phyloP scores from a whole-genome alignment of 1,140 invertebrate genomes.

The Oryzaephilus surinamensis region DNA sequence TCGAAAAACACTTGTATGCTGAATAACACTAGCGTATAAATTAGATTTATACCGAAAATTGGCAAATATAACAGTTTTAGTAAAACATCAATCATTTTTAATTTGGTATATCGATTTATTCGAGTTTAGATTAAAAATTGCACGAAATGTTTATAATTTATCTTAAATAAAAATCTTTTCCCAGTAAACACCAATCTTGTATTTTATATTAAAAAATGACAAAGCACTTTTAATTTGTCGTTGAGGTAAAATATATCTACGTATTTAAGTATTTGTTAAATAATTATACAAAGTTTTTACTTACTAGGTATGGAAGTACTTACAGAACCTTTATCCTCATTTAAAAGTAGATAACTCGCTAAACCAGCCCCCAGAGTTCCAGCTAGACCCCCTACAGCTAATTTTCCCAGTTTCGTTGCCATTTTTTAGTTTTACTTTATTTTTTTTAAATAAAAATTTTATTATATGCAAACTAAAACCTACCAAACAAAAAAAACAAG shows the following conservation, averaged over 20 bases:
- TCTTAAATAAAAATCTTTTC: too few species aligned
- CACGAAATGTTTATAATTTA: too few species aligned
- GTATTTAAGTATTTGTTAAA: slow-evolving; percentile 4
- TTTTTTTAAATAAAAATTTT: too few species aligned
- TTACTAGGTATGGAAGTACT: slow-evolving; percentile 15
- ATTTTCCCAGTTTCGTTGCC: slow-evolving; percentile 40
- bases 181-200: too few species aligned
- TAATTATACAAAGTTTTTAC: neutral
- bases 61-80: neutral
- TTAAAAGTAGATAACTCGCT: slow-evolving; percentile 39
- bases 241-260: too few species aligned
- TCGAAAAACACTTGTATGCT: slow-evolving; percentile 27
- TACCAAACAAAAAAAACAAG: too few species aligned
- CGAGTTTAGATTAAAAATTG: too few species aligned
- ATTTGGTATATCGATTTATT: too few species aligned
- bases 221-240: too few species aligned
- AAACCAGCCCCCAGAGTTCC: slow-evolving; percentile 41
- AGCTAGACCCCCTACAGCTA: slow-evolving; percentile 39
- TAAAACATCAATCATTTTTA: neutral
- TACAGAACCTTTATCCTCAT: slow-evolving; percentile 19
- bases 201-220: too few species aligned
- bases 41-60: neutral
- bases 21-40: slow-evolving; percentile 15
- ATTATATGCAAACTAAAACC: too few species aligned
- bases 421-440: too few species aligned